These are phyloP conservation scores for Notocelia uddmanniana DNA, from an alignment of 2,888 invertebrate species.

Conservation along the genomic window DNA sequence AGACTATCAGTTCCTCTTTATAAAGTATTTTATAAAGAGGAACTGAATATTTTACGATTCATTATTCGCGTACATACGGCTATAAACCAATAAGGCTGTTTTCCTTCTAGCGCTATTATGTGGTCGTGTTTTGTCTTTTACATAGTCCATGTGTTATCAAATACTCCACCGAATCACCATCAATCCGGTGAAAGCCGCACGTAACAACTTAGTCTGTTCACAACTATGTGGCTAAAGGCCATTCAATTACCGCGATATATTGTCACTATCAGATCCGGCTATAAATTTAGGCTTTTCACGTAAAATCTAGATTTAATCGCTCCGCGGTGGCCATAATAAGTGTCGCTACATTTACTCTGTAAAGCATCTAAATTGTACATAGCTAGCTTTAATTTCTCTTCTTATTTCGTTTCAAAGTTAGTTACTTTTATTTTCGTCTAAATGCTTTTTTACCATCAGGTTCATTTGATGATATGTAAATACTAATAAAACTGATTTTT, in stretches of 20 bases:
- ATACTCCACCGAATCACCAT: not conserved
- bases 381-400: too few relatives aligned
- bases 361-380: too few relatives aligned
- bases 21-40: too few relatives aligned
- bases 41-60: not conserved
- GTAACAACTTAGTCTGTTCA: constrained; percentile 6
- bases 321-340: constrained; percentile 19
- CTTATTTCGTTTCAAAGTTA: too few relatives aligned
- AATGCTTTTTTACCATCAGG: too few relatives aligned
- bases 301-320: constrained; percentile 51
- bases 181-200: not conserved
- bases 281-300: constrained; percentile 66
- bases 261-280: constrained; percentile 54
- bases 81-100: not conserved
- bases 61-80: not conserved
- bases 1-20: too few relatives aligned
- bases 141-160: not conserved
- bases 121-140: not conserved
- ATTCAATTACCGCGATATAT: constrained; percentile 55
- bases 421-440: too few relatives aligned
- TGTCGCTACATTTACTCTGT: constrained; percentile 20
- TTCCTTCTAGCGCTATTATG: not conserved
- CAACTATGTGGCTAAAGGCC: constrained; percentile 25
- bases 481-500: too few relatives aligned
- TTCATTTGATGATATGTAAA: too few relatives aligned